These are phyloP conservation scores for Latrodectus hesperus DNA, from an alignment of 2,888 invertebrate genomes.

Conservation along the genomic window DNA sequence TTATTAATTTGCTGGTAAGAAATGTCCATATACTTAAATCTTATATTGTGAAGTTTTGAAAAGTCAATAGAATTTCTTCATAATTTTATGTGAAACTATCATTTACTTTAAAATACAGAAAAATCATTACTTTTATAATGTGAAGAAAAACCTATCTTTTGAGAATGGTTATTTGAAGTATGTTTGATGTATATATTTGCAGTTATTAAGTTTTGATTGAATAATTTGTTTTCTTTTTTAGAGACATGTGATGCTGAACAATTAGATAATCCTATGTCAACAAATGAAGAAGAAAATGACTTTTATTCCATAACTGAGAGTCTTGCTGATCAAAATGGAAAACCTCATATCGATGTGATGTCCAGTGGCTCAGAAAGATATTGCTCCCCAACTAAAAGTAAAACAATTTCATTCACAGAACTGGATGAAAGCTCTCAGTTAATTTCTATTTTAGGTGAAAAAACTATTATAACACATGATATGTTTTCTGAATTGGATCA, in stretches of 20 bases:
- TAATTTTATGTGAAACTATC: too few species aligned
- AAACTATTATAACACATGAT: slow-evolving; percentile 36
- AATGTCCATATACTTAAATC: too few species aligned
- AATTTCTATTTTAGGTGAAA: slow-evolving; percentile 48
- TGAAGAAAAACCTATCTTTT: too few species aligned
- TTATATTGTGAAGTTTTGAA: too few species aligned
- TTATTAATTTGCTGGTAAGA: too few species aligned
- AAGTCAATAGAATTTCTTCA: too few species aligned
- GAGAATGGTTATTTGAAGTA: too few species aligned
- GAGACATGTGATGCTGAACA: not conserved
- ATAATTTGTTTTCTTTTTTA: too few species aligned
- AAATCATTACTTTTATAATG: too few species aligned
- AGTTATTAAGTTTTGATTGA: too few species aligned
- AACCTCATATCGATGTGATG: slow-evolving; percentile 8
- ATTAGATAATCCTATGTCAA: not conserved
- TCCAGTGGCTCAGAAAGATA: slow-evolving; percentile 51
- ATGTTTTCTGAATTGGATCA: slow-evolving; percentile 57
- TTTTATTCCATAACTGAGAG: slow-evolving; percentile 42
- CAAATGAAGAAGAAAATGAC: slow-evolving; percentile 32
- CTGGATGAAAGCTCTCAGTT: slow-evolving; percentile 33
- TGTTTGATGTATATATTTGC: too few species aligned
- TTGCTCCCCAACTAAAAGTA: slow-evolving; percentile 34
- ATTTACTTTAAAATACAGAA: too few species aligned
- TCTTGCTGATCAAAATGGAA: slow-evolving; percentile 5
- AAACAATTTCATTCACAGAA: not conserved